Evolutionary conservation across 2,888 invertebrate species (phyloP).

Genomic region (Tryphoninae sp.): DNA sequence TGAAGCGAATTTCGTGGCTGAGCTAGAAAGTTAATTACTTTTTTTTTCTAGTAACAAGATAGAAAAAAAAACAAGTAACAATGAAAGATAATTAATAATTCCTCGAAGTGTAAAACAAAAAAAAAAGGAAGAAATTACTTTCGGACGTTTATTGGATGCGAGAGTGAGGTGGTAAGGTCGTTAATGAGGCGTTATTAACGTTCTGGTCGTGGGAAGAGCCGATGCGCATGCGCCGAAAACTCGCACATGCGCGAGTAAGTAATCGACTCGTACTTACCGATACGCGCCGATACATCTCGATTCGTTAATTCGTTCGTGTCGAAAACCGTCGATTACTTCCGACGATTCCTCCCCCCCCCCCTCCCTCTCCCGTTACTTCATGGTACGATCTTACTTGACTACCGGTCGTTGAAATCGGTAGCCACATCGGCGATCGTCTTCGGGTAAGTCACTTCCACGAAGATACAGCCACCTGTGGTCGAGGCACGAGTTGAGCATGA

Average conservation of each 20-base stretch:
- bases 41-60: background rate
- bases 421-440: slow-evolving; percentile 34
- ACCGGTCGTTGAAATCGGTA: slow-evolving; percentile 45
- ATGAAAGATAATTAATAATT: slow-evolving; percentile 17
- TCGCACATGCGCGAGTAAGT: background rate
- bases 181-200: slow-evolving; percentile 57
- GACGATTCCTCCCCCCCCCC: slow-evolving; percentile 25
- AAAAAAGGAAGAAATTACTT: slow-evolving; percentile 27
- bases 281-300: background rate
- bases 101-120: slow-evolving; percentile 20
- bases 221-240: too few species aligned
- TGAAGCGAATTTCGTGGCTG: background rate
- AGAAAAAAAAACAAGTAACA: background rate
- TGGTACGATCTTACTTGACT: slow-evolving; percentile 9
- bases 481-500: background rate
- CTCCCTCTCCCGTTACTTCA: background rate
- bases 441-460: background rate
- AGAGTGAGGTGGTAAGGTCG: slow-evolving; percentile 33
- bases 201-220: background rate
- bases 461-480: background rate
- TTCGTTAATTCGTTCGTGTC: slow-evolving; percentile 57
- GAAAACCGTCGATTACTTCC: slow-evolving; percentile 60
- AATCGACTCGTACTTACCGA: background rate
- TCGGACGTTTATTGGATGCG: slow-evolving; percentile 36
- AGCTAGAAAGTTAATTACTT: slow-evolving; percentile 52